Evolutionary conservation across 2,113 vertebrate genomes (phyloP), one percentile per base, ranked within the genome.

Genomic region (Haemorhous mexicanus): DNA sequence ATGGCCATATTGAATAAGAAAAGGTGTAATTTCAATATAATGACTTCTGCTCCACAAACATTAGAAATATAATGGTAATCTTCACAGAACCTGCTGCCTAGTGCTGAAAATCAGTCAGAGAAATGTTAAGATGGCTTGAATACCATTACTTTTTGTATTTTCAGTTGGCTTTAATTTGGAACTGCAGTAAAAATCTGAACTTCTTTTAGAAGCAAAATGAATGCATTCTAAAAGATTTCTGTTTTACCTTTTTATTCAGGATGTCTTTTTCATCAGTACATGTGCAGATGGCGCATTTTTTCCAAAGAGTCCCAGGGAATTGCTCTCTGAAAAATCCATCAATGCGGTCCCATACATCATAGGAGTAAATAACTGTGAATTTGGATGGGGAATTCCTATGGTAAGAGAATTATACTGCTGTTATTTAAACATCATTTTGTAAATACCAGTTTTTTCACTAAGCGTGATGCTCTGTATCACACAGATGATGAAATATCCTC

Each of bases 331-430:
- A 77, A 94, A 94, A 43, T 7, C 2, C 1, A 53, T 93, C n/a
- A 89, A 0, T 73, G 22, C 72, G 7, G 95, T 94, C 21, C 96
- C 96, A 16, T 97, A 97, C 35, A 93, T 97, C 18, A 84, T 95
- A 68, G 96, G 96, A 93, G 1, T 92, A 67, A 97, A 83, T 43
- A 96, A 87, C 44, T 73, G 63, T 43, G 96, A 97, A 86, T 94
- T 49, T 79, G 80, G 88, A 55, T 97, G 92, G 88, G 0, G 0
- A 6, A 0, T 96, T 46, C 91, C 94, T 7, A 47, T 0, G 15
- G 96, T 97, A 81, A 96, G 94, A 86, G 6, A 46, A 13, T 63
- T 49, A 21, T 0, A 35, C 14, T 47, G 7, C 23, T 30, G 5
- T 16, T 66, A 41, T 18, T 64, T 68, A 47, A 2, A 9, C 3